Conservation (phyloP, 2,888 invertebrate genomes). For the Aquatica leii region DNA sequence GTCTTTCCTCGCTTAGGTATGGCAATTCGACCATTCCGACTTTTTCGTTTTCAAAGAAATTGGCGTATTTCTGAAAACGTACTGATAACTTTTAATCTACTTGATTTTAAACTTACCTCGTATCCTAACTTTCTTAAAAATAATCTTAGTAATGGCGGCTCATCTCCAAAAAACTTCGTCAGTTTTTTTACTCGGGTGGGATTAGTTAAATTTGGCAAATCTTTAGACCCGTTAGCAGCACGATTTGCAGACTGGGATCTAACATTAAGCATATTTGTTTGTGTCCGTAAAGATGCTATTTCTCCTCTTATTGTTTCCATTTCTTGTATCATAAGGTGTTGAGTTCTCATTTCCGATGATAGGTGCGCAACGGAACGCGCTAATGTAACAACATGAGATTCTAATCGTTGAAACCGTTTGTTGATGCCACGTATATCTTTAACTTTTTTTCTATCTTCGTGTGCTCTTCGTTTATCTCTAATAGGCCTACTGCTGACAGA, state of each 20-base stretch:
- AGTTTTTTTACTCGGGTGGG: slow-evolving; percentile 87
- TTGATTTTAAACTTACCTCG: slow-evolving; percentile 79
- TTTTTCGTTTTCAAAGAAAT: slow-evolving; percentile 83
- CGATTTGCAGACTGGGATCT: slow-evolving; percentile 75
- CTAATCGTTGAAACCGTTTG: slow-evolving; percentile 86
- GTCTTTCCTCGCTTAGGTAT: slow-evolving; percentile 86
- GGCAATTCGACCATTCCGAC: slow-evolving; percentile 91
- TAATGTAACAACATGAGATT: slow-evolving; percentile 90
- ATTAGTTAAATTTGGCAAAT: slow-evolving; percentile 80
- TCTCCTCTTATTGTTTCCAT: slow-evolving; percentile 87
- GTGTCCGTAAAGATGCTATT: slow-evolving; percentile 77
- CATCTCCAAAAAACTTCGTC: slow-evolving; percentile 93
- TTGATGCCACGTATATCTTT: slow-evolving; percentile 73
- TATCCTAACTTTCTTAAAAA: slow-evolving; percentile 92
- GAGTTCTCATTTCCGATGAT: slow-evolving; percentile 90
- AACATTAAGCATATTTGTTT: slow-evolving; percentile 67
- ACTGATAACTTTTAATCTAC: too few species aligned
- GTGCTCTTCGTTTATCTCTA: slow-evolving; percentile 74
- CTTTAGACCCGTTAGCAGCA: slow-evolving; percentile 62
- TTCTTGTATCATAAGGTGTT: slow-evolving; percentile 89
- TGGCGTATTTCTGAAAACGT: slow-evolving; percentile 87
- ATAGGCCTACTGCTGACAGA: slow-evolving; percentile 82
- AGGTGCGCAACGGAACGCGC: slow-evolving; percentile 91
- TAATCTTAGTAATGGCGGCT: slow-evolving; percentile 87
- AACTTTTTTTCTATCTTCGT: slow-evolving; percentile 78